Percentiles rank a stretch among this genome's conserved stretches.
These are phyloP conservation scores for Furnarius figulus DNA, from an alignment of 2,113 vertebrate genomes.

Conservation along the genomic window DNA sequence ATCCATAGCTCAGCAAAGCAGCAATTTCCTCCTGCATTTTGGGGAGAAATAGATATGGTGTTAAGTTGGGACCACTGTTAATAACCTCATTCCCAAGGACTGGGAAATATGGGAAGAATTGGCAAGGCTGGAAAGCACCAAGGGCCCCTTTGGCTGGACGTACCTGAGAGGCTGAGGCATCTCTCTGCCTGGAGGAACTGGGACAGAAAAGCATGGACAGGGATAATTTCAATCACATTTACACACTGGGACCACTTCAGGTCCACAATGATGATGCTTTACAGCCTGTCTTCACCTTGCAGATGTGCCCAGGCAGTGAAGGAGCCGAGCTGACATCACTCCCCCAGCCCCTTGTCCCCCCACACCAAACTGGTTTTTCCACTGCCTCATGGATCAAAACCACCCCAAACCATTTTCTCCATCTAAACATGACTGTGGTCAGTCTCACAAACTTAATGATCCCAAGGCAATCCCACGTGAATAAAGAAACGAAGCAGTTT, in stretches of 20 bases:
- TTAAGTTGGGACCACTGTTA: neutral
- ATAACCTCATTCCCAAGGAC: neutral
- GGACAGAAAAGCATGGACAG: neutral
- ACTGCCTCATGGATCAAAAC: neutral
- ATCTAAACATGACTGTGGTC: neutral
- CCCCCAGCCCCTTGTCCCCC: neutral
- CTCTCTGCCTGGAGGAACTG: neutral
- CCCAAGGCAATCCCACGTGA: neutral
- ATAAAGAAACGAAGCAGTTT: neutral
- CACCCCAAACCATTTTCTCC: neutral
- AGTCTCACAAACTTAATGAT: neutral
- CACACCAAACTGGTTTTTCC: neutral
- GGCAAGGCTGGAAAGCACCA: neutral
- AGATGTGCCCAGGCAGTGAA: no score
- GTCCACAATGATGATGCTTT: rapidly evolving
- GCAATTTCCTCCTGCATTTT: neutral
- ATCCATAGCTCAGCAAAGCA: neutral
- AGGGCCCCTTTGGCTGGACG: rapidly evolving
- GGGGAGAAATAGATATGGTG: neutral
- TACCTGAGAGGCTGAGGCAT: rapidly evolving
- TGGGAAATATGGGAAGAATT: neutral
- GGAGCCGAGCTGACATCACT: neutral
- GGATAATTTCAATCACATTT: neutral
- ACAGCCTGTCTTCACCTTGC: neutral
- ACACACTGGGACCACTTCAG: neutral